phyloP scores from a whole-genome alignment of 2,113 vertebrate genomes.

The Elephantulus edwardii region DNA sequence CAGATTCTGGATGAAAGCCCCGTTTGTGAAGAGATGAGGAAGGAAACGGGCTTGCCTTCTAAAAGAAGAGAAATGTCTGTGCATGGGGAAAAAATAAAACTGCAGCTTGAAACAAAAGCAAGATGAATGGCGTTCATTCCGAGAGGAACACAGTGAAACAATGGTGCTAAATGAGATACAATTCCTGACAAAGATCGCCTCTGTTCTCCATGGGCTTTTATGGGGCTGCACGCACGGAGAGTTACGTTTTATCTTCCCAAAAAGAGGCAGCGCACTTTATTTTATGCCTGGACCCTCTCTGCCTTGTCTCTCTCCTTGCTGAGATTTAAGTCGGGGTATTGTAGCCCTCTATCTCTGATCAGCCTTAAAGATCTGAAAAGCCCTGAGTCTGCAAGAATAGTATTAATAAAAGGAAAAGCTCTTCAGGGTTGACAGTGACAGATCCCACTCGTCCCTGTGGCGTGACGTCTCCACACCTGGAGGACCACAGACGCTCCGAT shows the following conservation, averaged over 20 bases:
- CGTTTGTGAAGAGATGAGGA: not conserved
- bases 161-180: slow-evolving; percentile 83
- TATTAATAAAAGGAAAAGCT: slow-evolving; percentile 64
- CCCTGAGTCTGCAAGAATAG: slow-evolving; percentile 81
- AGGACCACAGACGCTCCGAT: slow-evolving; percentile 69
- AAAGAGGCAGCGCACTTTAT: slow-evolving; percentile 76
- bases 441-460: slow-evolving; percentile 70
- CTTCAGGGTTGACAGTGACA: slow-evolving; percentile 72
- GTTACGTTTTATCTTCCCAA: slow-evolving; percentile 80
- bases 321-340: slow-evolving; percentile 83
- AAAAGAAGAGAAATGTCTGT: slow-evolving; percentile 75
- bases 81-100: slow-evolving; percentile 40
- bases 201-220: slow-evolving; percentile 81
- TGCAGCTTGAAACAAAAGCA: slow-evolving; percentile 42
- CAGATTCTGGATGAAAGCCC: slow-evolving; percentile 15
- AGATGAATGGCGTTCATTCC: slow-evolving; percentile 79
- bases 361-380: slow-evolving; percentile 83
- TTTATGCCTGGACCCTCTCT: slow-evolving; percentile 65
- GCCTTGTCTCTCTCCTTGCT: slow-evolving; percentile 69
- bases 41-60: slow-evolving; percentile 17
- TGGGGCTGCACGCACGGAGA: slow-evolving; percentile 61
- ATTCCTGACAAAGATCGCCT: slow-evolving; percentile 82
- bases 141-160: slow-evolving; percentile 78
- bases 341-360: slow-evolving; percentile 81
- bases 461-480: slow-evolving; percentile 69